Evolutionary conservation across 2,797 vertebrate genomes (phyloP).

Genomic region (Aphelocoma californica): DNA sequence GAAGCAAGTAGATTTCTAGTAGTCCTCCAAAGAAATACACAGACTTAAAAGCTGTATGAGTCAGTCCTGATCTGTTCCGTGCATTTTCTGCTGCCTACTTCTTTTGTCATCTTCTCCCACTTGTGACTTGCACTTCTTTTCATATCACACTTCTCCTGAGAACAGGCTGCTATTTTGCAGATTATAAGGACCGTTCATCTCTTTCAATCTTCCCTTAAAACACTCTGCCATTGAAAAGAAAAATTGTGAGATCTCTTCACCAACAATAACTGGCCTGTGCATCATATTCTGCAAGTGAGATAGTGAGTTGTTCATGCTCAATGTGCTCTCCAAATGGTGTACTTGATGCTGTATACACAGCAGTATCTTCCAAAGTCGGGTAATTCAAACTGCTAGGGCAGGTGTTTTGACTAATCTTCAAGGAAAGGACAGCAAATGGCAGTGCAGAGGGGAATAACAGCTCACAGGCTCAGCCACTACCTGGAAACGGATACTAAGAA

Average conservation of each 20-base stretch:
- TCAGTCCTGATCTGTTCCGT: not conserved
- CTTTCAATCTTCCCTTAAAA: slow-evolving; percentile 25
- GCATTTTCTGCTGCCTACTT: slow-evolving; percentile 35
- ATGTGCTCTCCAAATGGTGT: not conserved
- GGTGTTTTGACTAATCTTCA: not conserved
- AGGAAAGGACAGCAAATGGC: not conserved
- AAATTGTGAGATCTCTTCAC: slow-evolving; percentile 35
- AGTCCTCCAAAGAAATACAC: not conserved
- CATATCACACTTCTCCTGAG: not conserved
- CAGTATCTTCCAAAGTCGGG: not conserved
- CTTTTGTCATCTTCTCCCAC: slow-evolving; percentile 45
- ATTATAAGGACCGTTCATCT: slow-evolving; percentile 21
- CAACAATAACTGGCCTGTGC: not conserved
- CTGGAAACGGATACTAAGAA: not conserved
- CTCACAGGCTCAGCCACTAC: not conserved
- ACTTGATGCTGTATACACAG: not conserved
- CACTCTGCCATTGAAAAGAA: slow-evolving; percentile 7
- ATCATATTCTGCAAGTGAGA: not conserved
- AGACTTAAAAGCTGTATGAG: not conserved
- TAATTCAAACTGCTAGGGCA: not conserved
- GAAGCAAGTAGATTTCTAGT: not conserved
- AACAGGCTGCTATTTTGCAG: slow-evolving; percentile 11
- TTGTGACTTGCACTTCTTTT: slow-evolving; percentile 50
- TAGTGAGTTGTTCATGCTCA: not conserved
- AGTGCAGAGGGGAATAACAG: not conserved